phyloP scores from a whole-genome alignment of 2,113 vertebrate genomes.

The Oceanodroma tethys region DNA sequence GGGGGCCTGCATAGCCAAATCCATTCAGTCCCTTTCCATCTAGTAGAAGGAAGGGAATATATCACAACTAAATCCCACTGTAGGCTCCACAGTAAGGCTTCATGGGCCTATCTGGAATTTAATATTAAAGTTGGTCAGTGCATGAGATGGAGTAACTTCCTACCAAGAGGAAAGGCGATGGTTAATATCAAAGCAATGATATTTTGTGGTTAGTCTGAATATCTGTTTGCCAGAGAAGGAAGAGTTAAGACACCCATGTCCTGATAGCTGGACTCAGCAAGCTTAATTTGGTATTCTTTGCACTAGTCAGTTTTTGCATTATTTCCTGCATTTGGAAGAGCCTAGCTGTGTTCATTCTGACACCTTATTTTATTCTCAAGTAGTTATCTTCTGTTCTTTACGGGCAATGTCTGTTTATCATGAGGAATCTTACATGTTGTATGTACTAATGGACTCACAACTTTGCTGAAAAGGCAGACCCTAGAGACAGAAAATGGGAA shows the following conservation, averaged over 20 bases:
- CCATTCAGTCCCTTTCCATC: neutral
- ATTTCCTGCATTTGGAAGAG: neutral
- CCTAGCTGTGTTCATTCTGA: neutral
- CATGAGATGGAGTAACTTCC: neutral
- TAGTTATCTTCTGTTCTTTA: neutral
- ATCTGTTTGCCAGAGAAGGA: neutral
- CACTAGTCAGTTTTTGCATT: neutral
- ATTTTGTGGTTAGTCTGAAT: neutral
- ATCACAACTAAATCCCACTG: neutral
- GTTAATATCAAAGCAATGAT: neutral
- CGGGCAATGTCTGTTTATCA: neutral
- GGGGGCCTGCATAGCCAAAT: neutral
- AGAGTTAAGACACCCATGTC: neutral
- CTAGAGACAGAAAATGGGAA: constrained; percentile 29
- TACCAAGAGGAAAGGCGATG: neutral
- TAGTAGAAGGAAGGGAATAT: neutral
- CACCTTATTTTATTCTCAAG: neutral
- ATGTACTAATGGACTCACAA: neutral
- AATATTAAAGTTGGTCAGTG: neutral
- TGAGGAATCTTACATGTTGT: neutral
- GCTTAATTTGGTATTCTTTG: neutral
- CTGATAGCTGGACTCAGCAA: neutral
- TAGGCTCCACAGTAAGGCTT: neutral
- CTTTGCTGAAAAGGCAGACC: constrained; percentile 43
- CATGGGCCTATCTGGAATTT: neutral